These are phyloP conservation scores for Origma solitaria DNA, from an alignment of 2,113 vertebrate species.

Conservation along the genomic window DNA sequence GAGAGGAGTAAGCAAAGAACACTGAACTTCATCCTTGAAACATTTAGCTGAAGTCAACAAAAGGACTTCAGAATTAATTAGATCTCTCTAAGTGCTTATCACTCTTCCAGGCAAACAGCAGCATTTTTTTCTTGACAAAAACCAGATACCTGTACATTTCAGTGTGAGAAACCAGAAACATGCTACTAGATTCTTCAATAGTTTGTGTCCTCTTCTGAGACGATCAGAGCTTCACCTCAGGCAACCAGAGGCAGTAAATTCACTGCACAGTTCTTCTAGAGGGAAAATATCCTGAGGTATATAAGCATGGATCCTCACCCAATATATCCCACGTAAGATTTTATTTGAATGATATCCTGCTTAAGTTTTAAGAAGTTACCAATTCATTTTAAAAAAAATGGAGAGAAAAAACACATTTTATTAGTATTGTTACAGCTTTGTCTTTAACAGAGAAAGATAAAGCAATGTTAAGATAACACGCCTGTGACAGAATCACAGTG, in stretches of 20 bases:
- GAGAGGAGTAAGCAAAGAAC: neutral
- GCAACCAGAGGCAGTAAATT: neutral
- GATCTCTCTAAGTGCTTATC: neutral
- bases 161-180: neutral
- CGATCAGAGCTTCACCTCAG: neutral
- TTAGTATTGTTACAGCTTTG: neutral
- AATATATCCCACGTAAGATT: neutral
- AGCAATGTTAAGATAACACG: fast-evolving
- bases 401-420: neutral
- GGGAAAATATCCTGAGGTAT: neutral
- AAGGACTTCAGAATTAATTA: neutral
- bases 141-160: neutral
- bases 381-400: too few relatives aligned
- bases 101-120: neutral
- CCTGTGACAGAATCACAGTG: neutral
- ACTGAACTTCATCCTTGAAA: neutral
- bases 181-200: neutral
- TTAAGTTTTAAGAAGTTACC: neutral
- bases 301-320: neutral
- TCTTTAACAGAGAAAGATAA: neutral
- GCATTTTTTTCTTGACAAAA: neutral
- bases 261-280: neutral
- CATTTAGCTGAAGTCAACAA: neutral
- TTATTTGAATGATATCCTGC: neutral
- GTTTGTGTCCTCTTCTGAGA: neutral